Evolutionary conservation across 2,113 vertebrate species (phyloP).

Genomic region (Propithecus coquereli): DNA sequence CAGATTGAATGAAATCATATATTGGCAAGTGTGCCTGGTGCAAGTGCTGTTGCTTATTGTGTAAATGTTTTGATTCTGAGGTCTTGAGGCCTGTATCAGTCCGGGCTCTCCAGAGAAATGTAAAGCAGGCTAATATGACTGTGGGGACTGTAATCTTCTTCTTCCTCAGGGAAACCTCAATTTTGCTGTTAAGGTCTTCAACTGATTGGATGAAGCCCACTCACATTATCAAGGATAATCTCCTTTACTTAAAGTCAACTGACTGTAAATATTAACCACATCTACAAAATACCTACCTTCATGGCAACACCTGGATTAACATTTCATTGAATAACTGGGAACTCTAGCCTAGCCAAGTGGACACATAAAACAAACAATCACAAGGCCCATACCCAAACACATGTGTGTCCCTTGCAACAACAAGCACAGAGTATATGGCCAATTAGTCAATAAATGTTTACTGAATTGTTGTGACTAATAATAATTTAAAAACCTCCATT

Average conservation of each 20-base stretch:
- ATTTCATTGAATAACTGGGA: not conserved
- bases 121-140: not conserved
- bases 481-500: not conserved
- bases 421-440: not conserved
- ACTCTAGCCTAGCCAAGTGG: not conserved
- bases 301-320: not conserved
- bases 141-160: not conserved
- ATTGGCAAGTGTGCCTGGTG: not conserved
- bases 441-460: not conserved
- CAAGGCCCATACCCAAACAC: not conserved
- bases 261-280: not conserved
- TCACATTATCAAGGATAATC: not conserved
- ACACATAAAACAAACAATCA: not conserved
- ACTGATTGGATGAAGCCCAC: not conserved
- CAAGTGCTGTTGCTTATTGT: not conserved
- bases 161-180: not conserved
- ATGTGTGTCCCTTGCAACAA: not conserved
- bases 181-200: not conserved
- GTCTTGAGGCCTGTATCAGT: not conserved
- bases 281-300: not conserved
- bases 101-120: not conserved
- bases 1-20: not conserved
- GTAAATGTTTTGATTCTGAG: not conserved
- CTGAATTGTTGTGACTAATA: not conserved
- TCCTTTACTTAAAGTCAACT: not conserved